phyloP scores from a whole-genome alignment of 2,888 invertebrate species.

The Xestoiulus laeticollis region DNA sequence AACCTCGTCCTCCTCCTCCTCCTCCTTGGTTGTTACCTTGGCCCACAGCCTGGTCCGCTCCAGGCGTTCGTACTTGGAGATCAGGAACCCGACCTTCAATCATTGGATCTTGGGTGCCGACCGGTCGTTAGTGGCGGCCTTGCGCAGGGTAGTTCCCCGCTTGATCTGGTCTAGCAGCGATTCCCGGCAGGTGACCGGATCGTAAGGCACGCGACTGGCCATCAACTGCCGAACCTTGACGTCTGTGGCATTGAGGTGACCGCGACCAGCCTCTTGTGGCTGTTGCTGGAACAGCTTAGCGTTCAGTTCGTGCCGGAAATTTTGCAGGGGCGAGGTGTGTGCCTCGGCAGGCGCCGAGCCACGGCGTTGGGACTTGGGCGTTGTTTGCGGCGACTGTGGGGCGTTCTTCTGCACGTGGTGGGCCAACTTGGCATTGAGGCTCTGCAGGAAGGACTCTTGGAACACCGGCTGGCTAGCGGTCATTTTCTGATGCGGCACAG shows the following conservation, averaged over 20 bases:
- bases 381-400: constrained; percentile 53
- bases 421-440: constrained; percentile 80
- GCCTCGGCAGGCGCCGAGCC: constrained; percentile 25
- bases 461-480: neutral
- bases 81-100: constrained; percentile 55
- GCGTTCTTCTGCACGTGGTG: constrained; percentile 57
- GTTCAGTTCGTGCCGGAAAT: constrained; percentile 57
- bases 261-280: neutral
- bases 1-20: neutral
- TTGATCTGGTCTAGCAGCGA: constrained; percentile 95
- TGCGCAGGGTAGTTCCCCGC: constrained; percentile 81
- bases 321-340: constrained; percentile 46
- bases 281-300: constrained; percentile 53
- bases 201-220: constrained; percentile 69
- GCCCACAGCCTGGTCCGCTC: constrained; percentile 32
- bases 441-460: constrained; percentile 69
- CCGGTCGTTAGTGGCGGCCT: constrained; percentile 83
- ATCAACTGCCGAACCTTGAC: constrained; percentile 76
- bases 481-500: neutral
- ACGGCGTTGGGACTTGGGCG: constrained; percentile 25
- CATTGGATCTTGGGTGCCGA: constrained; percentile 77
- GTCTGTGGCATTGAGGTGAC: neutral
- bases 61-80: constrained; percentile 55
- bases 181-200: constrained; percentile 81
- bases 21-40: constrained; percentile 31